These are phyloP conservation scores for Carettochelys insculpta DNA, from an alignment of 2,113 vertebrate genomes.

Conservation along the genomic window DNA sequence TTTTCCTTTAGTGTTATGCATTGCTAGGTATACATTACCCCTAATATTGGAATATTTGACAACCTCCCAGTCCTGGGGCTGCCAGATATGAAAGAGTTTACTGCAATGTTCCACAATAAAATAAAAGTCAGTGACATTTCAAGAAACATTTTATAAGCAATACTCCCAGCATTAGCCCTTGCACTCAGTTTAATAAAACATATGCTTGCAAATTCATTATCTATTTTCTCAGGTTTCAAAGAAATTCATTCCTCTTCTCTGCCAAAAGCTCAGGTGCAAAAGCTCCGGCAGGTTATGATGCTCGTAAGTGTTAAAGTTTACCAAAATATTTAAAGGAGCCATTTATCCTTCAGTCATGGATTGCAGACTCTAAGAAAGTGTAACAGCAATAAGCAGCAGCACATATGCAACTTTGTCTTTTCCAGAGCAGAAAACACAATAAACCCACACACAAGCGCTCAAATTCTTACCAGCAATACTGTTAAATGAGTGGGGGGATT, in stretches of 20 bases:
- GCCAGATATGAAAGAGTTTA: too few species aligned
- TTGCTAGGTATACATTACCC: too few species aligned
- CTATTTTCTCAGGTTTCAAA: background rate
- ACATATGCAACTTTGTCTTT: background rate
- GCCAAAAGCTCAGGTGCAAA: background rate
- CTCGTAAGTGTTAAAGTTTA: background rate
- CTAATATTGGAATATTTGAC: too few species aligned
- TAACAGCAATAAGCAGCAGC: background rate
- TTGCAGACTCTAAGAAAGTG: background rate
- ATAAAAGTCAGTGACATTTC: background rate
- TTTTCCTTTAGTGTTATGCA: too few species aligned
- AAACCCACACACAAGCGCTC: background rate
- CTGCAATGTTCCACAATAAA: background rate
- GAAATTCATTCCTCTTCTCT: slow-evolving; percentile 8
- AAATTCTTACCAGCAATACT: background rate
- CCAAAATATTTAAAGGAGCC: slow-evolving; percentile 18
- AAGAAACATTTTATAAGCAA: background rate
- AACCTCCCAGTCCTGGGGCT: too few species aligned
- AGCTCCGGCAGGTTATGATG: background rate
- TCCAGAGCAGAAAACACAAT: background rate
- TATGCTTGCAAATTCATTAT: background rate
- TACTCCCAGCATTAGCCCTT: background rate
- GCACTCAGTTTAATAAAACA: background rate
- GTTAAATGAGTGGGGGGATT: slow-evolving; percentile 10
- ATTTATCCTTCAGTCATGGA: slow-evolving; percentile 39